Evolutionary conservation across 2,888 invertebrate genomes (phyloP), one percentile per base, ranked within the genome.

Genomic region (Thecophora atra): DNA sequence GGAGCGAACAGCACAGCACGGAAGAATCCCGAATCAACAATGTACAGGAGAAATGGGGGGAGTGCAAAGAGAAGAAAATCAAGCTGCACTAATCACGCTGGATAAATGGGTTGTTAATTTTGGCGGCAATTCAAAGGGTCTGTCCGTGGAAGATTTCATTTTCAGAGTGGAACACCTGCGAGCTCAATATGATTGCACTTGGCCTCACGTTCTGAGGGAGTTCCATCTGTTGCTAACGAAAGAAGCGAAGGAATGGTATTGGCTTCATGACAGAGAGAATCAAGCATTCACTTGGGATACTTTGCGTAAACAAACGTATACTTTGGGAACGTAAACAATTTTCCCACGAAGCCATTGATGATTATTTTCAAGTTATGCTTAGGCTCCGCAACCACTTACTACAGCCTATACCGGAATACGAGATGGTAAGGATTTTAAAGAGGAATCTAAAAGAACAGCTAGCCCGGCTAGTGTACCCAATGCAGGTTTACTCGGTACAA

Each of bases 381-480:
- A 51, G 52, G 30, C 11, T 66, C 30, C 26, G 66, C 4, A 24
- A 26, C 13, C 26, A 19, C 4, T 30, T 66, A 11, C 47, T 24
- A 28, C 26, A 5, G 13, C 66, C 52, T 3, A 54, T 66, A 7
- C 7, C 51, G 5, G 66, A 66, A 24, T 3, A 17, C 17, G 66
- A 66, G 7, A 66, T 66, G 30, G 30, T 66, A 4, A 66, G 52
- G 52, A 66, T 66, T 1, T 26, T 73, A 17, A 72, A 72, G 19
- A 69, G 63, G n/a, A 72, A 72, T 19, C 42, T 72, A 6, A 28
- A 28, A 13, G 64, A 69, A 13, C 28, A 26, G n/a, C 2, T 69
- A 7, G 64, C 17, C 1, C 21, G 28, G 21, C 15, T 70, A 15
- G 70, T 73, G 0, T 73, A 73, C 37, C 65, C 70, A 15, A 65